Conservation (phyloP, 2,888 invertebrate species). For the Volucella inanis region DNA sequence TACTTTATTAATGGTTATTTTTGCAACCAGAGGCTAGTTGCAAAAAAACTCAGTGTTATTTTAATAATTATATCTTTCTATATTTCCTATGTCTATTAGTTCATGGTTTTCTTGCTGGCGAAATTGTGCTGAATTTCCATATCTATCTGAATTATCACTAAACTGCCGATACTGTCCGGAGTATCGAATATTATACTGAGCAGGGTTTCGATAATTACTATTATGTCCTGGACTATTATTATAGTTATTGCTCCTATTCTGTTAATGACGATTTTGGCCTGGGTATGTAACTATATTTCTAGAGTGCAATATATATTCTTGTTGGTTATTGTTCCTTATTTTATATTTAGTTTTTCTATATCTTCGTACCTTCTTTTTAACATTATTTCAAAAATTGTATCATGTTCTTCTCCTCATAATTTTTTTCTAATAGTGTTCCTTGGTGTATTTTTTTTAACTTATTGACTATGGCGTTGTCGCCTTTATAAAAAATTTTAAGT, state of each 20-base stretch:
- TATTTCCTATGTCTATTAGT: slow-evolving; percentile 7
- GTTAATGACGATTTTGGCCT: not conserved
- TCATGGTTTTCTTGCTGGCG: slow-evolving; percentile 9
- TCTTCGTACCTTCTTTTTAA: slow-evolving; percentile 10
- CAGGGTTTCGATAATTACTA: not conserved
- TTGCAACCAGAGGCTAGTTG: no score
- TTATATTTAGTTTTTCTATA: slow-evolving; percentile 6
- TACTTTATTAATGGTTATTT: no score
- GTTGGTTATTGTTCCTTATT: slow-evolving; percentile 5
- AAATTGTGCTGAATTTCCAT: no score
- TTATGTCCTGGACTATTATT: not conserved
- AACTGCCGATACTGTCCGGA: slow-evolving; percentile 8
- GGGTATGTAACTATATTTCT: slow-evolving; percentile 22
- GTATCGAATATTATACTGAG: not conserved
- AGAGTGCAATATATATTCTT: slow-evolving; percentile 27
- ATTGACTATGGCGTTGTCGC: not conserved
- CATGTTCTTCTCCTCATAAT: no score
- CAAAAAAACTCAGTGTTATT: no score
- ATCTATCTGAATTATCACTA: no score
- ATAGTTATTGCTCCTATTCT: not conserved
- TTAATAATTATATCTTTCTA: not conserved
- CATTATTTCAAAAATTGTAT: not conserved
- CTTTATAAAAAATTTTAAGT: no score
- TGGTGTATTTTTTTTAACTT: not conserved
- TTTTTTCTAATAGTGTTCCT: slow-evolving; percentile 4